A percentile compares a stretch with the other conserved stretches of the same genome.
These are phyloP conservation scores for Chrysolina haemoptera DNA, from an alignment of 2,888 invertebrate species.

Conservation along the genomic window DNA sequence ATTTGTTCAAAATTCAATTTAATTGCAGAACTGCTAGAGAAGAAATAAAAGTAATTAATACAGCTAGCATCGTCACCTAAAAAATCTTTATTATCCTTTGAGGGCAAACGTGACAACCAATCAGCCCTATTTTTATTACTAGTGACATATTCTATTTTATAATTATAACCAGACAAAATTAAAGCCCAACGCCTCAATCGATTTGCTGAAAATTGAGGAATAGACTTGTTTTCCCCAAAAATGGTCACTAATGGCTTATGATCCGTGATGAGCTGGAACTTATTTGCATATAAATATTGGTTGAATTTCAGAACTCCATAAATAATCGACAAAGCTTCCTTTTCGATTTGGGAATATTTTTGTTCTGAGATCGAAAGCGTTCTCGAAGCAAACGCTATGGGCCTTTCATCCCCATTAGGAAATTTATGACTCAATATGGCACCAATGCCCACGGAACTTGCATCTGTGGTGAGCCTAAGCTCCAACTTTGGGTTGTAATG, in stretches of 20 bases:
- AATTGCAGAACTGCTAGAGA: not conserved
- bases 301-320: slow-evolving; percentile 64
- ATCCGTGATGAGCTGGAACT: slow-evolving; percentile 57
- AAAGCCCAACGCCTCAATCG: slow-evolving; percentile 51
- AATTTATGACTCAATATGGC: slow-evolving; percentile 56
- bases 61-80: not conserved
- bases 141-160: slow-evolving; percentile 47
- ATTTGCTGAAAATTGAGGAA: slow-evolving; percentile 60
- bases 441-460: slow-evolving; percentile 52
- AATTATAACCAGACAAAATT: slow-evolving; percentile 50
- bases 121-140: slow-evolving; percentile 48
- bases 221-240: slow-evolving; percentile 58
- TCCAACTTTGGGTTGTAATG: no score
- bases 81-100: slow-evolving; percentile 1
- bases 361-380: slow-evolving; percentile 54
- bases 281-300: slow-evolving; percentile 61
- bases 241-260: slow-evolving; percentile 57
- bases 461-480: slow-evolving; percentile 24
- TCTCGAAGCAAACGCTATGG: slow-evolving; percentile 60
- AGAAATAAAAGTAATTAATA: slow-evolving; percentile 12
- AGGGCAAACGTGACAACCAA: slow-evolving; percentile 42
- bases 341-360: slow-evolving; percentile 44
- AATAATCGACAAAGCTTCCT: slow-evolving; percentile 44
- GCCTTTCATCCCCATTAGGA: slow-evolving; percentile 57
- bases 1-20: not conserved